Conservation (phyloP, 2,113 vertebrate genomes). For the Steatornis caripensis region DNA sequence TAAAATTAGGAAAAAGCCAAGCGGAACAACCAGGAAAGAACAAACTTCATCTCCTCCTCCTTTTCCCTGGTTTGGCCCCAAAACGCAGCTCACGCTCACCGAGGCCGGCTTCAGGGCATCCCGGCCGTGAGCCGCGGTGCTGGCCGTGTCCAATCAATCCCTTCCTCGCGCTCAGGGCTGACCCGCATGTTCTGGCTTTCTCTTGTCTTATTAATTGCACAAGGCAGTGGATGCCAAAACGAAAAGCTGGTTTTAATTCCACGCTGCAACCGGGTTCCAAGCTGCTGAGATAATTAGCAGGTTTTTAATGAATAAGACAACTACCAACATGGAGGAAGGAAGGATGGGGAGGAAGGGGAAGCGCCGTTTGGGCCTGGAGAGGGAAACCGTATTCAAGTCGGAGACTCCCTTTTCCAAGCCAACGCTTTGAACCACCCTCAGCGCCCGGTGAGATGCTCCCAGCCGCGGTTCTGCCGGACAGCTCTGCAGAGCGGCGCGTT, state of each 20-base stretch:
- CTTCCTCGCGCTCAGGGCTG: not conserved
- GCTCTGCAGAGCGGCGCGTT: not conserved
- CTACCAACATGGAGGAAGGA: not conserved
- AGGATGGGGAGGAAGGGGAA: not conserved
- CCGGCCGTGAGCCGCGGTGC: rapidly evolving
- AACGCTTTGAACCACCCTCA: rapidly evolving
- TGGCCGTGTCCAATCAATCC: not conserved
- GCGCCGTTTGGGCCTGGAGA: not conserved
- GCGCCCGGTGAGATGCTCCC: rapidly evolving
- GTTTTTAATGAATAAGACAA: not conserved
- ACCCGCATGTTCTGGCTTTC: conserved; percentile 10
- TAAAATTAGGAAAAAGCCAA: not conserved
- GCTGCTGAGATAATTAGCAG: conserved; percentile 42
- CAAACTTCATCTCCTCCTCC: not conserved
- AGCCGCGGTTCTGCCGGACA: rapidly evolving
- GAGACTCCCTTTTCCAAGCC: not conserved
- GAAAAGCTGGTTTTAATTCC: conserved; percentile 48
- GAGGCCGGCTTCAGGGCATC: rapidly evolving
- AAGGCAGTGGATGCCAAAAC: not conserved
- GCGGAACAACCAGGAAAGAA: not conserved
- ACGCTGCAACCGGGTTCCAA: conserved; percentile 11
- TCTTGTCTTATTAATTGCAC: conserved; percentile 17
- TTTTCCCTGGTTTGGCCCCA: not conserved
- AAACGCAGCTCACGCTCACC: not conserved
- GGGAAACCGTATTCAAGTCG: rapidly evolving